Evolutionary conservation across 2,888 invertebrate genomes (phyloP).

Genomic region (Mesorhabditis sp.): DNA sequence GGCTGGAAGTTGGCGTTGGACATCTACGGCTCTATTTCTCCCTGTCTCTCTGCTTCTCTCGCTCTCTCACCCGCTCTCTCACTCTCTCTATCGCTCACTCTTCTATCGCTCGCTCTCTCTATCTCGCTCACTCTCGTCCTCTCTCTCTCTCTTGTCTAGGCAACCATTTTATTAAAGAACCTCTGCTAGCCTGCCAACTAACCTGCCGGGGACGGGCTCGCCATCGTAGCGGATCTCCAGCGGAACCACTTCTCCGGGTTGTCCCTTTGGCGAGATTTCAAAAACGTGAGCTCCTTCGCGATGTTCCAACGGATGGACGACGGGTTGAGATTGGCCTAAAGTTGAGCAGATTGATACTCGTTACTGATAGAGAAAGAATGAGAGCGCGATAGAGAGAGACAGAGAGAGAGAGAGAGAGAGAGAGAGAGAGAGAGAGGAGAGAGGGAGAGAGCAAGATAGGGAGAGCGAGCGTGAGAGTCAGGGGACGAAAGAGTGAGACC

Average conservation of each 20-base stretch:
- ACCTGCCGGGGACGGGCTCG: slow-evolving; percentile 24
- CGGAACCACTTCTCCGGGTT: slow-evolving; percentile 22
- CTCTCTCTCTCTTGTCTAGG: neutral
- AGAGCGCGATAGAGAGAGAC: too few species aligned
- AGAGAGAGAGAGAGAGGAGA: neutral
- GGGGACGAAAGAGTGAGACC: neutral
- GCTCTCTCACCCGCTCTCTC: too few species aligned
- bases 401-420: neutral
- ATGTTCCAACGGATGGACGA: neutral
- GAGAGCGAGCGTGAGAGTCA: neutral
- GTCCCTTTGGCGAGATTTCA: slow-evolving; percentile 23
- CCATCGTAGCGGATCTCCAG: slow-evolving; percentile 31
- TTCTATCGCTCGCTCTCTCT: too few species aligned
- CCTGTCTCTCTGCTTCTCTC: too few species aligned
- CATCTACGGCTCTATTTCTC: neutral
- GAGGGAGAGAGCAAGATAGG: neutral
- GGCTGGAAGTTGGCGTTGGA: neutral
- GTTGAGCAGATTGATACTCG: too few species aligned
- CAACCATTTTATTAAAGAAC: neutral
- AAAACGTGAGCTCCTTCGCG: slow-evolving; percentile 7
- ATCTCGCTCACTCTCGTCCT: too few species aligned
- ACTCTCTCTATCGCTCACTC: too few species aligned
- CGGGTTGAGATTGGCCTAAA: slow-evolving; percentile 10
- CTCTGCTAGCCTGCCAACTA: neutral
- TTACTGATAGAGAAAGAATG: too few species aligned